Conservation (phyloP, 2,113 vertebrate genomes). For the Pachycephala philippinensis region DNA sequence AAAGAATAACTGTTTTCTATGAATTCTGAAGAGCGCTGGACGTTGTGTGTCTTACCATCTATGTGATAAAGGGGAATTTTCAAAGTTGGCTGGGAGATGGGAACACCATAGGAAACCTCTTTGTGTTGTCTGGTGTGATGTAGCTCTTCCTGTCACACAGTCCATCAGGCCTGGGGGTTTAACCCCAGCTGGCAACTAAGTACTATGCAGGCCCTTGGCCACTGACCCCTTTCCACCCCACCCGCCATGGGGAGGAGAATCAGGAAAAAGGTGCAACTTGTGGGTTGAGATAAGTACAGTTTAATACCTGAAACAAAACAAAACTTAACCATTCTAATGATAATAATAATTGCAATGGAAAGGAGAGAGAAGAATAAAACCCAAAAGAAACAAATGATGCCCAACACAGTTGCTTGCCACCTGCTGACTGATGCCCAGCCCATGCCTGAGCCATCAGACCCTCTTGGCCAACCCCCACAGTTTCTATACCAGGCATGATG, state of each 20-base stretch:
- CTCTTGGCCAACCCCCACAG: not conserved
- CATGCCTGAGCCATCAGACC: not conserved
- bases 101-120: not conserved
- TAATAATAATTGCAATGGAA: not conserved
- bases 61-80: not conserved
- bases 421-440: not conserved
- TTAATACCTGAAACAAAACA: not conserved
- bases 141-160: not conserved
- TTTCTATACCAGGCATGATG: not conserved
- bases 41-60: not conserved
- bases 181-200: not conserved
- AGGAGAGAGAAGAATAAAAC: not conserved
- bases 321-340: not conserved
- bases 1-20: not conserved
- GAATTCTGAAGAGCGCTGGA: not conserved
- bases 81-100: not conserved
- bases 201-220: not conserved
- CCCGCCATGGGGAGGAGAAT: not conserved
- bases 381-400: not conserved
- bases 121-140: not conserved
- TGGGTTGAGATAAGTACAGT: not conserved
- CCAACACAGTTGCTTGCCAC: not conserved
- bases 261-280: not conserved
- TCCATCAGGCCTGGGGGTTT: not conserved
- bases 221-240: not conserved